These are phyloP conservation scores for Campaea margaritaria DNA, from an alignment of 2,888 invertebrate species.

Conservation along the genomic window DNA sequence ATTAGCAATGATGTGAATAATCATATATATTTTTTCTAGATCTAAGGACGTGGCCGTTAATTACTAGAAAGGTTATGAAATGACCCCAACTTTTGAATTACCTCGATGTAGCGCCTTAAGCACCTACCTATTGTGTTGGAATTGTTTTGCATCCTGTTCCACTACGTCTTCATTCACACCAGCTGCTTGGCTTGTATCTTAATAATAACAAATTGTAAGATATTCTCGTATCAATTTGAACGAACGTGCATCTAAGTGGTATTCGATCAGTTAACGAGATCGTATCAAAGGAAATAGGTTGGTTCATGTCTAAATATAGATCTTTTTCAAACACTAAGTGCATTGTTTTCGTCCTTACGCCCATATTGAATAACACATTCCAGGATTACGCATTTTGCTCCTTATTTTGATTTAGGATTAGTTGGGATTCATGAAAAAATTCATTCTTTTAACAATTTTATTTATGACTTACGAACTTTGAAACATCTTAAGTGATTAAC, in stretches of 20 bases:
- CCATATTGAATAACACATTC: slow-evolving; percentile 19
- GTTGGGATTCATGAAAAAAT: neutral
- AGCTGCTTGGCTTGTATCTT: neutral
- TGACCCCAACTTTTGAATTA: too few species aligned
- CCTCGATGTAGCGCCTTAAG: too few species aligned
- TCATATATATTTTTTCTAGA: too few species aligned
- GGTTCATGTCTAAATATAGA: slow-evolving; percentile 44
- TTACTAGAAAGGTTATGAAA: too few species aligned
- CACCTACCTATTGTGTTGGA: too few species aligned
- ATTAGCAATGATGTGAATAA: too few species aligned
- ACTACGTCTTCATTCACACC: too few species aligned
- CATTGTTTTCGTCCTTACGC: slow-evolving; percentile 35
- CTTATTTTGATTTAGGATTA: neutral
- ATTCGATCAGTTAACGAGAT: slow-evolving; percentile 41
- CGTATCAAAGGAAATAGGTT: slow-evolving; percentile 41
- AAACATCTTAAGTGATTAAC: too few species aligned
- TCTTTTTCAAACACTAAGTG: slow-evolving; percentile 30
- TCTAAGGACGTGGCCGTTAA: too few species aligned
- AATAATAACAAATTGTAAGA: neutral
- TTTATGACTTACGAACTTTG: too few species aligned
- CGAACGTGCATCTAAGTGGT: slow-evolving; percentile 25
- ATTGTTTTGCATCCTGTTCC: too few species aligned
- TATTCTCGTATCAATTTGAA: slow-evolving; percentile 6
- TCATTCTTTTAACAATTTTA: too few species aligned
- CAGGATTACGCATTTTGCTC: neutral